Evolutionary conservation across 2,888 invertebrate genomes (phyloP).

Genomic region (Latrodectus hesperus): DNA sequence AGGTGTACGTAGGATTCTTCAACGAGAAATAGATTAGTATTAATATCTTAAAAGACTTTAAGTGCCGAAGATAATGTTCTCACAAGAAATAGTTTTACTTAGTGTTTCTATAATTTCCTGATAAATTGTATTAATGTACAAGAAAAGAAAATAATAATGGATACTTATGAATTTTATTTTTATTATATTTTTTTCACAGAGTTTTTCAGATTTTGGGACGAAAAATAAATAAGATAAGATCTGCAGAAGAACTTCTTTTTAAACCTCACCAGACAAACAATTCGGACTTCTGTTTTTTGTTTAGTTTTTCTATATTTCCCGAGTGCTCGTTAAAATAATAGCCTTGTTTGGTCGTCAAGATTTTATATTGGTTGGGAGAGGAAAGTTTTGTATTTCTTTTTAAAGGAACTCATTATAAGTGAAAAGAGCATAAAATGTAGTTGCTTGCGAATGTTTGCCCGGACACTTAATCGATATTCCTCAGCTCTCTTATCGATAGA

Average conservation of each 20-base stretch:
- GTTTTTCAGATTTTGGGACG: constrained; percentile 20
- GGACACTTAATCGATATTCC: constrained; percentile 51
- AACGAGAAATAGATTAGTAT: too few species aligned
- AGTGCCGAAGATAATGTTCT: too few species aligned
- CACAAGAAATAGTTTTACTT: too few species aligned
- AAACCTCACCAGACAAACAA: constrained; percentile 24
- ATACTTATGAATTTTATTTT: constrained; percentile 20
- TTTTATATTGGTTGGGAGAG: constrained; percentile 47
- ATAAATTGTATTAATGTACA: too few species aligned
- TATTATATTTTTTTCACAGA: background rate
- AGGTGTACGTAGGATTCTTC: too few species aligned
- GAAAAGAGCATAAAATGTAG: constrained; percentile 43
- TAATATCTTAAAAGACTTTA: too few species aligned
- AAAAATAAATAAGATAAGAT: constrained; percentile 33
- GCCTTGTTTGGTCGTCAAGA: constrained; percentile 60
- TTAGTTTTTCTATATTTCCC: constrained; percentile 37
- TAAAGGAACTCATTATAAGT: constrained; percentile 54
- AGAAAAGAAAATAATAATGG: constrained; percentile 24
- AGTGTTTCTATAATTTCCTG: too few species aligned
- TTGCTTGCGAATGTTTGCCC: constrained; percentile 32
- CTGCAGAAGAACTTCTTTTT: constrained; percentile 15
- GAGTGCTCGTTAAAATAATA: constrained; percentile 61
- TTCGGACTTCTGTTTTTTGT: constrained; percentile 22
- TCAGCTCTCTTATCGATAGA: constrained; percentile 48
- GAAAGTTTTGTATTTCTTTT: constrained; percentile 44